These are phyloP conservation scores for Himalopsyche tibetana DNA, from an alignment of 2,888 invertebrate species.

Conservation along the genomic window DNA sequence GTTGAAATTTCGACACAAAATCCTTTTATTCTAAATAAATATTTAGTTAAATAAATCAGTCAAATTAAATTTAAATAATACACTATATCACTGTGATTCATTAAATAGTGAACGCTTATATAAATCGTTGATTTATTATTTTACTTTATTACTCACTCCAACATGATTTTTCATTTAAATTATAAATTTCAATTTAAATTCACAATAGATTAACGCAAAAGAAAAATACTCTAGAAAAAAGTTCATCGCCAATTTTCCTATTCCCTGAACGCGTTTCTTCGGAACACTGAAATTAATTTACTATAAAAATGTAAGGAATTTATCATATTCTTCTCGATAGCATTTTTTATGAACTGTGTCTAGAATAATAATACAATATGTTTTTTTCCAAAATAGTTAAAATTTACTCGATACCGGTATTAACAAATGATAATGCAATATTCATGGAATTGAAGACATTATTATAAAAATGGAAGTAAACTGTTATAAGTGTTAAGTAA, in stretches of 20 bases:
- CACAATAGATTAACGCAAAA: background rate
- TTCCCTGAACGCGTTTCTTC: conserved; percentile 22
- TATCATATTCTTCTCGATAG: conserved; percentile 3
- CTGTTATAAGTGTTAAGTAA: too few species aligned
- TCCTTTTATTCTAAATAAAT: too few species aligned
- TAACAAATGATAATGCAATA: background rate
- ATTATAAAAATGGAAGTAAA: too few species aligned
- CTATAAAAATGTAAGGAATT: conserved; percentile 38
- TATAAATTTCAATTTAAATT: background rate
- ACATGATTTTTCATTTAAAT: background rate
- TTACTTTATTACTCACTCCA: background rate
- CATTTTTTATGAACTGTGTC: conserved; percentile 27
- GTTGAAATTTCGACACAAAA: too few species aligned
- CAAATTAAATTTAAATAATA: too few species aligned
- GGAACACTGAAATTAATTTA: conserved; percentile 32
- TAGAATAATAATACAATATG: conserved; percentile 11
- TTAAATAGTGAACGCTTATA: too few species aligned
- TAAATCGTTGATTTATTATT: background rate
- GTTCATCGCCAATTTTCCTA: conserved; percentile 18
- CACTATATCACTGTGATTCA: too few species aligned
- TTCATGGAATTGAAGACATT: background rate
- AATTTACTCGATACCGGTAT: background rate
- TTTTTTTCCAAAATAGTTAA: background rate
- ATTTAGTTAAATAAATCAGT: too few species aligned
- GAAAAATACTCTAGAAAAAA: conserved; percentile 5